Evolutionary conservation across 2,888 invertebrate species (phyloP).

Genomic region (Hyles lineata): DNA sequence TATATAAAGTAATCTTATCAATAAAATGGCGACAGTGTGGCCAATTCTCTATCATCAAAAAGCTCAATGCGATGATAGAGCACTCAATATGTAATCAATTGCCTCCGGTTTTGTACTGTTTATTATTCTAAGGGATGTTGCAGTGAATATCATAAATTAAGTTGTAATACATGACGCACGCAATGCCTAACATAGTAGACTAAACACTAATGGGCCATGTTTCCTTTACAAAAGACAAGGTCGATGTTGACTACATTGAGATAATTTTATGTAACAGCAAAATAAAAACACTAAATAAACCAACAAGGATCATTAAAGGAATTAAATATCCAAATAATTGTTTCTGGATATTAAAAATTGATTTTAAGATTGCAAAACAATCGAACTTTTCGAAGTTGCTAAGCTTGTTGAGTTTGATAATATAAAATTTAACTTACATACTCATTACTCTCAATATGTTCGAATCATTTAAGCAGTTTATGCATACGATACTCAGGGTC

Average conservation of each 20-base stretch:
- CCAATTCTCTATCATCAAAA: background rate
- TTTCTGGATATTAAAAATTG: too few relatives aligned
- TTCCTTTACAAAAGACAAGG: background rate
- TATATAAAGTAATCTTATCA: too few relatives aligned
- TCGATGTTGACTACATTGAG: background rate
- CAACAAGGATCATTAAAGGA: too few relatives aligned
- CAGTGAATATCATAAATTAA: background rate
- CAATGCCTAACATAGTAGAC: constrained; percentile 2
- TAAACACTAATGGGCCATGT: background rate
- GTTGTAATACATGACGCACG: background rate
- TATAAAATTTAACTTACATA: too few relatives aligned
- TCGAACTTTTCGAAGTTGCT: too few relatives aligned
- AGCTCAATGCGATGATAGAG: background rate
- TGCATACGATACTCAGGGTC: constrained; percentile 7
- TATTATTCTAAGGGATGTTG: background rate
- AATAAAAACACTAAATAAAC: too few relatives aligned
- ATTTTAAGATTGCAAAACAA: too few relatives aligned
- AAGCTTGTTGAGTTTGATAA: background rate
- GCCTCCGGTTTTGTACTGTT: background rate
- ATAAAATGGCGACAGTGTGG: too few relatives aligned
- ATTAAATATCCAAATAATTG: too few relatives aligned
- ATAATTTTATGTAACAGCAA: background rate
- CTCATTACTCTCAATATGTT: too few relatives aligned
- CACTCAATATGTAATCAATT: background rate
- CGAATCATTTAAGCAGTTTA: constrained; percentile 23